Evolutionary conservation across 2,113 vertebrate species (phyloP), one percentile per base, ranked within the genome.

Genomic region (Furnarius figulus): DNA sequence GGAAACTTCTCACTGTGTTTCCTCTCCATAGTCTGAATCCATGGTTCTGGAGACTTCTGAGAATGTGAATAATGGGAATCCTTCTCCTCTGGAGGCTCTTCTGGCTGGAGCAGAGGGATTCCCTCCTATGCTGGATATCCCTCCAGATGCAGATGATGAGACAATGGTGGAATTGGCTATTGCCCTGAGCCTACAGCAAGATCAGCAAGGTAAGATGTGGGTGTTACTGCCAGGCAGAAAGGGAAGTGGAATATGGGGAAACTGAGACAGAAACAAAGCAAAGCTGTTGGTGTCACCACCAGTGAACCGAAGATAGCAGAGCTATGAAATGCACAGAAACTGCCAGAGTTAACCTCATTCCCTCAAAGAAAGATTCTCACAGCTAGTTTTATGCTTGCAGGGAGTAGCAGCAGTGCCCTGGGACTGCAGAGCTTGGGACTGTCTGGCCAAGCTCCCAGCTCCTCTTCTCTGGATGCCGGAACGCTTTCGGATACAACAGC

Each of bases 81-180:
- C 99, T 15, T 99, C 99, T 56, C 99, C 99, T 11, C 96, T 99
- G 96, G 99, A 99, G 97, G 99, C 99, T 92, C 98, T 99, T 55
- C 98, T 99, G 96, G 99, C 99, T 37, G 99, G 99, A 31, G 99
- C 99, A 12, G 99, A 99, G 95, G 99, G 99, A 70, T 99, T 99
- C 94, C 99, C 99, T 5, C 99, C 99, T 0, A 99, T 99, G 99
- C 98, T 99, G 97, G 99, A 99, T 97, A 99, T 99, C 89, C 99
- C 99, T 22, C 99, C 99, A 7, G 99, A 99, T 76, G 99, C 99
- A 20, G 99, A 99, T 88, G 99, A 99, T 74, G 99, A 99, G 98
- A 99, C 99, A 56, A 99, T 99, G 99, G 99, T 99, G 88, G 99
- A 99, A 76, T 95, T 99, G 74, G 99, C 99, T 58, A 99, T 99